Percentiles rank a stretch among this genome's conserved stretches.
phyloP scores from a whole-genome alignment of 2,888 invertebrate species.

The Himalopsyche japonica region DNA sequence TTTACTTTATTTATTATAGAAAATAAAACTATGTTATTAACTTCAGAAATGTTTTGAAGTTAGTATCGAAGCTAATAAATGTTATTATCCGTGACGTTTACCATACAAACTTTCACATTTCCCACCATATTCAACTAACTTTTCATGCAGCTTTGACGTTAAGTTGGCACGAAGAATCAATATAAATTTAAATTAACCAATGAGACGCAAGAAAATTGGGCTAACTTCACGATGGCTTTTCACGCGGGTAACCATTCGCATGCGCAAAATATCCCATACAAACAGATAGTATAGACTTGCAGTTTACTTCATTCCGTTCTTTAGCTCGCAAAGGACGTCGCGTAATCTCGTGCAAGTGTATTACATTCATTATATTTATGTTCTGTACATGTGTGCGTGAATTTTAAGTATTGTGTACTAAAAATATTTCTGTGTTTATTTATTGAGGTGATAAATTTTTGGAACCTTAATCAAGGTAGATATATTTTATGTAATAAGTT shows the following conservation, averaged over 20 bases:
- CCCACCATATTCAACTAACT: conserved; percentile 1
- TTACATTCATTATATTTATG: conserved; percentile 19
- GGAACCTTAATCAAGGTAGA: not conserved
- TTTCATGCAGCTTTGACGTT: not conserved
- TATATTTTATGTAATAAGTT: not conserved
- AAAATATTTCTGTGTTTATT: not conserved
- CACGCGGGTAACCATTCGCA: conserved; percentile 3
- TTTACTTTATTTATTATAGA: too few species aligned
- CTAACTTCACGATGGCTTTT: not conserved
- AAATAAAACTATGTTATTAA: too few species aligned
- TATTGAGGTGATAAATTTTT: conserved; percentile 2
- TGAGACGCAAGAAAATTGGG: not conserved
- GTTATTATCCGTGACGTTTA: not conserved
- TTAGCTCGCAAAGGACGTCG: conserved; percentile 15
- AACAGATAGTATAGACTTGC: conserved; percentile 15
- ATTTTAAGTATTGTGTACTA: conserved; percentile 7
- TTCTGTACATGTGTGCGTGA: conserved; percentile 13
- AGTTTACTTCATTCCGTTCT: conserved; percentile 28
- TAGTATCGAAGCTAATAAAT: too few species aligned
- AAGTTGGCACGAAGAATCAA: conserved; percentile 15
- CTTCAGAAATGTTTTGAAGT: too few species aligned
- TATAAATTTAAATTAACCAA: conserved; percentile 19
- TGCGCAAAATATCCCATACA: conserved; percentile 15
- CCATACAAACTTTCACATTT: not conserved
- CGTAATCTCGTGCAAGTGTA: conserved; percentile 20